Base-by-base conservation (phyloP, 2,113 vertebrate species). In the Brachyhypopomus occidentalis region DNA sequence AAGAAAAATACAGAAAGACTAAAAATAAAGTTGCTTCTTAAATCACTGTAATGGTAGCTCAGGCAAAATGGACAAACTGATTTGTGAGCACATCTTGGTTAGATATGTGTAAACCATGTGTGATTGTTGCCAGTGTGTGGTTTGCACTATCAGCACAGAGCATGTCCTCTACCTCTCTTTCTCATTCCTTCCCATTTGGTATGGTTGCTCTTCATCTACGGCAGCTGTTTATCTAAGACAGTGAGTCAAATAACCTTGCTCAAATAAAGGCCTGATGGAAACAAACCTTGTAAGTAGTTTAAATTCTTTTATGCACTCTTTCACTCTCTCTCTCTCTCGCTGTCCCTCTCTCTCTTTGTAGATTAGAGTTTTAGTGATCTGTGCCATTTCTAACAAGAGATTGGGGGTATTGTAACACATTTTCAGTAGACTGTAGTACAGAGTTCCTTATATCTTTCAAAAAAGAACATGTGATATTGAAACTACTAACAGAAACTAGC, bases 61-160 rank as follows among this genome's bases (percentile, higher is more conserved):
- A 67, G 20, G 64, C 30, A 36, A 66, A 66, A 67, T 36, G 1
- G 36, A 20, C 9, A 0, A 20, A 20, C 30, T 67, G 17, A 34
- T 66, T 66, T 64, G 62, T 30, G 63, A 5, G 64, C 14, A 67
- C 30, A 36, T 8, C 30, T 34, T 4, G 8, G 20, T 11, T 9
- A 14, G 5, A 34, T 2, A 30, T 52, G 27, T 14, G 16, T 34
- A 30, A 20, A 19, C 8, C 30, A 36, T 8, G 17, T 67, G 27
- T 67, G 17, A 19, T 66, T 27, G 17, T 27, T 14, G 30, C 16
- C 63, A 72, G 58, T 56, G 48, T 63, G 69, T n/a, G 36, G 59
- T 72, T 72, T 79, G 77, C 78, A 72, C 38, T 63, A 36, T 56
- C 62, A 71, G 58, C 66, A 78, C 23, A 71, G 55, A 79, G 11